phyloP scores from a whole-genome alignment of 2,797 vertebrate species.

The Spinus pinus region DNA sequence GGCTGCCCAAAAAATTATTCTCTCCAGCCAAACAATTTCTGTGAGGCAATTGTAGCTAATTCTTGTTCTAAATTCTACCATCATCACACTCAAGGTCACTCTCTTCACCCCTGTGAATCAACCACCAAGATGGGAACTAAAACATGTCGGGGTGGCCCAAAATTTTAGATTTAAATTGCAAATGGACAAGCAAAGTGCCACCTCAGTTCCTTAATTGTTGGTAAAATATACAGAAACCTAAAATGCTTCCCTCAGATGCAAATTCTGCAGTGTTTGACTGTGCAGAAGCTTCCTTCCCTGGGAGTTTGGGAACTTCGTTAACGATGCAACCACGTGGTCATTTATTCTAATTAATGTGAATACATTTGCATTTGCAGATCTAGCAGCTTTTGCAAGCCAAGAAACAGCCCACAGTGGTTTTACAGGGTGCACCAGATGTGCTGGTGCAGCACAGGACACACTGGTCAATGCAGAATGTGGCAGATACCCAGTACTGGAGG shows the following conservation, averaged over 20 bases:
- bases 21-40: neutral
- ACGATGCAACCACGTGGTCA: neutral
- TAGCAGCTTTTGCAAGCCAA: neutral
- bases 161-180: conserved; percentile 2
- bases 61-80: neutral
- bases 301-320: conserved; percentile 4
- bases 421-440: neutral
- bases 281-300: neutral
- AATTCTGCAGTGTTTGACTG: neutral
- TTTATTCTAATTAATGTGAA: conserved; percentile 22
- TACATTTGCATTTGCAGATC: conserved; percentile 9
- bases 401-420: neutral
- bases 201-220: neutral
- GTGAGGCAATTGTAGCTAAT: neutral
- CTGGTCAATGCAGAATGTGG: neutral
- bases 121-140: neutral
- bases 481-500: neutral
- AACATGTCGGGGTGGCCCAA: neutral
- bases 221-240: neutral
- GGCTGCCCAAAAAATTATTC: neutral
- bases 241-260: neutral
- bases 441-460: neutral
- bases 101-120: neutral
- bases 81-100: neutral
- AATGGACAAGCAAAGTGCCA: neutral